Base-by-base conservation (phyloP, 2,888 invertebrate genomes). In the Drosophila aldrichi region DNA sequence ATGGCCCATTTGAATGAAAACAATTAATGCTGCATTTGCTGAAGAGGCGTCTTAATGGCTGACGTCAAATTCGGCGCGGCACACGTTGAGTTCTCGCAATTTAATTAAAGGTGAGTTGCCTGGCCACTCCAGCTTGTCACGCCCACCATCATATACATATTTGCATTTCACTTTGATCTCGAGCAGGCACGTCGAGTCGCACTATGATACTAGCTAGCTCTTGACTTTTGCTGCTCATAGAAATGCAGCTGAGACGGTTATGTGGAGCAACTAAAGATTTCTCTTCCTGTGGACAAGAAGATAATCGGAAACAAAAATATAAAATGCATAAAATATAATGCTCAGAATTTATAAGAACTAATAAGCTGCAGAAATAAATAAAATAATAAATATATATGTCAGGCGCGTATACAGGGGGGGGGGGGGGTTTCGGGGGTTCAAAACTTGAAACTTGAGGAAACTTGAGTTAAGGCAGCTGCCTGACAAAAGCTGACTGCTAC, bases 111-210 rank as follows among this genome's bases (percentile, higher is more conserved):
- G 76, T 74, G 75, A 78, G 77, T 62, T 56, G 73, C 55, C 57
- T 65, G 62, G 65, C 59, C 80, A 82, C 69, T 66, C 55, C 77
- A 71, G 59, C 41, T 0, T n/a, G 54, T 22, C 58, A 25, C 82
- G 56, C 60, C 54, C 29, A 29, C 29, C 29, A 25, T 1, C 22
- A 25, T 4, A 36, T 29, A n/a, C 32, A 14, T 63, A 91, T 91
- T 91, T 91, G 81, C 91, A 91, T 90, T 79, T 77, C 58, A 54
- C 89, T 90, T 90, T 90, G 90, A 90, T 91, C 91, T 81, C 65
- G 72, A 25, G 49, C 48, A 29, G 25, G 48, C 36, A 57, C 54
- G 43, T 48, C 64, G 52, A 55, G 48, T 25, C 56, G 20, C 5
- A n/a, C 68, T 38, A 8, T 32, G 66, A 55, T 43, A 46, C 40